Evolutionary conservation across 2,888 invertebrate genomes (phyloP), one percentile per base, ranked within the genome.

Genomic region (Griposia aprilina): DNA sequence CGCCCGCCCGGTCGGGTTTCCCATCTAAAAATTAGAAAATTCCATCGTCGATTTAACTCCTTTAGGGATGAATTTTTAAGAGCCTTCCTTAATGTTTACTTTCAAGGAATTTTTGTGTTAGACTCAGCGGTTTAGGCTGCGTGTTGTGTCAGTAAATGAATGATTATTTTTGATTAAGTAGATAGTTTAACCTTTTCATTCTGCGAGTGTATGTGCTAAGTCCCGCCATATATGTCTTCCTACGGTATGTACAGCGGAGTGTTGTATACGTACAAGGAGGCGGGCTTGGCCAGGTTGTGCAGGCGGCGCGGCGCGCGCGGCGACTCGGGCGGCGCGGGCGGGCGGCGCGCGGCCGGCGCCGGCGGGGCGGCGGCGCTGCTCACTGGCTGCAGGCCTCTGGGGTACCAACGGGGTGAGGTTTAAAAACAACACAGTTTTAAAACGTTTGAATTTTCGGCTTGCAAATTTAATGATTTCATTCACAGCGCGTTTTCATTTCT

Each of bases 221-320:
- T 0, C 23, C 48, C 15, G n/a, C 10, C 23, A 11, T 41, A 36
- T 63, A 1, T 57, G 7, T 23, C 1, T 62, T 17, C 5, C 67
- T 78, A 85, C 0, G 82, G 85, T 74, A 88, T 86, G 68, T 88
- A 88, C 57, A 89, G 84, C 50, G 88, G 84, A 65, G 87, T 84
- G 67, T 76, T 74, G 83, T 77, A 89, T 95, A 96, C 96, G 91
- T 94, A 96, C 96, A 95, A 93, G 74, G 95, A 94, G 76, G 93
- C 93, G 0, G 96, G 95, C 75, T 96, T 94, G 87, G 93, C 82
- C 82, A 94, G 91, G 83, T 89, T 90, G 91, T 92, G 92, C 81
- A 93, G 93, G 0, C 96, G 91, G 5, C 96, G 93, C 71, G 93
- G 89, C 7, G 93, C 93, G 11, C 96, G 94, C 70, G 96, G 96